Conservation (phyloP, 2,113 vertebrate genomes). For the Trogon melanurus region DNA sequence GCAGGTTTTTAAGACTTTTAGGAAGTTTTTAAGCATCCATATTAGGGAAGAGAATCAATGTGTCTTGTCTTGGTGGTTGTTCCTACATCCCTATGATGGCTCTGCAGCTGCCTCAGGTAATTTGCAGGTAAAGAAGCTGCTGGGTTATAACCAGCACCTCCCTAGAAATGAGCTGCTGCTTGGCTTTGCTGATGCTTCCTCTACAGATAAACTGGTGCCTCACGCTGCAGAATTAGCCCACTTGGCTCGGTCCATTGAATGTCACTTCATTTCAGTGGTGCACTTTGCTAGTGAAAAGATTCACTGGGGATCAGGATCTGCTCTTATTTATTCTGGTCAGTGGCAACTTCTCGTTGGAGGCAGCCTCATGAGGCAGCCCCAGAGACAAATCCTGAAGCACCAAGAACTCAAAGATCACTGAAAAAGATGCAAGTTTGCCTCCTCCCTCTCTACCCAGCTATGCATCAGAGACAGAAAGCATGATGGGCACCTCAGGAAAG, state of each 20-base stretch:
- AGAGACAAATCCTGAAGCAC: neutral
- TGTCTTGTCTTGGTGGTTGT: neutral
- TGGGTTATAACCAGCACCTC: neutral
- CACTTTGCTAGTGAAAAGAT: neutral
- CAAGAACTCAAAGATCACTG: neutral
- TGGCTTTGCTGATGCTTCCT: neutral
- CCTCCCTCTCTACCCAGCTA: neutral
- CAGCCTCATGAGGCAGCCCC: neutral
- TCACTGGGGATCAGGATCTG: neutral
- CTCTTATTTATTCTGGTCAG: neutral
- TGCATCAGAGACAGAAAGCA: neutral
- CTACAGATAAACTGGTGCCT: neutral
- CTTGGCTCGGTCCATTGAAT: neutral
- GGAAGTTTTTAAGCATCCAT: too few species aligned
- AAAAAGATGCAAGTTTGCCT: neutral
- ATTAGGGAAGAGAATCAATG: accelerated
- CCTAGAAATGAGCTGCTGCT: neutral
- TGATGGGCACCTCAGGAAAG: neutral
- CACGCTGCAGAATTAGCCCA: neutral
- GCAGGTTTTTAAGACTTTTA: neutral
- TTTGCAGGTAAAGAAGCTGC: neutral
- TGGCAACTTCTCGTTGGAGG: neutral
- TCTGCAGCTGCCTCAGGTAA: neutral
- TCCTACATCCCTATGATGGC: neutral
- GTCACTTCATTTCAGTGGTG: neutral